These are phyloP conservation scores for Yponomeuta cagnagella DNA, from an alignment of 2,888 invertebrate species.

Conservation along the genomic window DNA sequence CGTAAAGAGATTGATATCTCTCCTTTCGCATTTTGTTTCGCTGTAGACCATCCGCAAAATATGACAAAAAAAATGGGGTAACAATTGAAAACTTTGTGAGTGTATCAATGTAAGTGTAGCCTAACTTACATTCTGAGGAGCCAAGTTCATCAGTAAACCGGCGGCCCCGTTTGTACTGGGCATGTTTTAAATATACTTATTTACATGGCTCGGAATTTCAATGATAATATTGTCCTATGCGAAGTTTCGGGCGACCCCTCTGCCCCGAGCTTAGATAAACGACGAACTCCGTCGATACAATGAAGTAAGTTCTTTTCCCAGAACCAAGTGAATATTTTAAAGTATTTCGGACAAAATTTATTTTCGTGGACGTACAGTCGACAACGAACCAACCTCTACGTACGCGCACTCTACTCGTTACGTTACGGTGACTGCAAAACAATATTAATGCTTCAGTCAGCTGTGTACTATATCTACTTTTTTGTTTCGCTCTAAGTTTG, in stretches of 20 bases:
- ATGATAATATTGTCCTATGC: conserved; percentile 53
- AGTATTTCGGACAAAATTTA: conserved; percentile 30
- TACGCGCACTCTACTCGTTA: background rate
- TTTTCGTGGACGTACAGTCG: too few relatives aligned
- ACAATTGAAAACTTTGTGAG: too few relatives aligned
- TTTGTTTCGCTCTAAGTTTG: too few relatives aligned
- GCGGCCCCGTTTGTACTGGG: background rate
- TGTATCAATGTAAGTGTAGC: too few relatives aligned
- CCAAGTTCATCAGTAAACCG: background rate
- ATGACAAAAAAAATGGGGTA: too few relatives aligned
- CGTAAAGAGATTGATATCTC: too few relatives aligned
- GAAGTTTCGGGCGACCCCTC: conserved; percentile 31
- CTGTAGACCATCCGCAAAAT: too few relatives aligned
- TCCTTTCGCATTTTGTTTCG: too few relatives aligned
- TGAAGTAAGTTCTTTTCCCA: conserved; percentile 42
- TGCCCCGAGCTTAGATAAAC: conserved; percentile 47
- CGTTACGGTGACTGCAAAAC: background rate
- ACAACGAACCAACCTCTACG: background rate
- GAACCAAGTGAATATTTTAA: conserved; percentile 44
- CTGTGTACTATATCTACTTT: too few relatives aligned
- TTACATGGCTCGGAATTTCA: conserved; percentile 22
- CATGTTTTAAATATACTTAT: conserved; percentile 15
- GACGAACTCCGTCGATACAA: conserved; percentile 49
- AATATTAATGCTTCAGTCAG: too few relatives aligned
- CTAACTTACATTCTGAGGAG: background rate